Evolutionary conservation across 1,140 invertebrate species (phyloP), one percentile per base, ranked within the genome.

Genomic region (Drosophila arawakana): DNA sequence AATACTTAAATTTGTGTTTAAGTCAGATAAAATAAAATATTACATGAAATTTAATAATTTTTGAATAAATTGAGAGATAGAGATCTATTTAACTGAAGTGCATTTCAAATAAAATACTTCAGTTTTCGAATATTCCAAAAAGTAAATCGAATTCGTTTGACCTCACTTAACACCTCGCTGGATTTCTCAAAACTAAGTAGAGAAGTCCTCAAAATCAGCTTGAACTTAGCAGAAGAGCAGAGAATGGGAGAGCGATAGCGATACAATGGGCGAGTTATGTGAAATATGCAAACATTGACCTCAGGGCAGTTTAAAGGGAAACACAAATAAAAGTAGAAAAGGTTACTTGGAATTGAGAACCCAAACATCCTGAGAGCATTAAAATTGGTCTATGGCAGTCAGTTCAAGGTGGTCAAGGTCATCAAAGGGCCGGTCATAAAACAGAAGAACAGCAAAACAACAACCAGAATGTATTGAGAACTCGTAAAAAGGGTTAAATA

Each of bases 401-500:
- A 41, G 44, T 68, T 2, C 35, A 34, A 58, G 18, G 21, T 55
- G 30, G 7, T 76, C 73, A 88, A 70, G 82, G 80, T 70, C 69
- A 70, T 58, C 54, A 65, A 58, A 82, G 61, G 47, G 50, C 37
- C 59, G 65, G 52, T 77, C 76, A 73, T 80, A 81, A 65, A 71
- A 67, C 52, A 73, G 18, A 21, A 21, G 18, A 21, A 21, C 18
- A 21, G 18, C 18, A 67, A 43, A 52, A 35, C 34, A 21, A 5
- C 47, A 73, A 73, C 55, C 70, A 69, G 47, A 63, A 44, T 54
- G 63, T 13, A 44, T 43, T 21, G 35, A 62, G 21, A 50, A 43
- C 25, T 18, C 57, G 49, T 37, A 44, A 52, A 78, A 76, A 41
- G 79, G 82, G 83, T 88, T 89, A 88, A 88, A 70, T 89, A 89